These are phyloP conservation scores for Oligia strigilis DNA, from an alignment of 2,888 invertebrate species.

Conservation along the genomic window DNA sequence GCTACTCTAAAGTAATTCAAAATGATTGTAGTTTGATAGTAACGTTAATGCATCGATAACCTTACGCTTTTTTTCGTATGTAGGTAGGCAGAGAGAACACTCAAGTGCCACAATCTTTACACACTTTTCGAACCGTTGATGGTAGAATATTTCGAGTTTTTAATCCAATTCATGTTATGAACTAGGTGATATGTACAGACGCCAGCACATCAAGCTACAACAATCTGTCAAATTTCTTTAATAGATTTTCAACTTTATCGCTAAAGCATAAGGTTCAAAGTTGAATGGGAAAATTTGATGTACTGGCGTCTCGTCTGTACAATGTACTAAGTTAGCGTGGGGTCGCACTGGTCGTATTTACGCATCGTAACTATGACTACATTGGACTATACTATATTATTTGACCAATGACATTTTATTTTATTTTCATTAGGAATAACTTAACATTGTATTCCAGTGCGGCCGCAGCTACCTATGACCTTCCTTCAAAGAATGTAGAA, in stretches of 20 bases:
- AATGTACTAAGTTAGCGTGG: constrained; percentile 47
- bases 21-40: constrained; percentile 5
- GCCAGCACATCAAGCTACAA: no score
- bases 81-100: background rate
- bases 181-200: constrained; percentile 16
- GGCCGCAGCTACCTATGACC: constrained; percentile 26
- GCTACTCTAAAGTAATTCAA: background rate
- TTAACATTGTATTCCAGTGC: constrained; percentile 4
- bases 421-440: background rate
- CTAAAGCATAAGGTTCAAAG: no score
- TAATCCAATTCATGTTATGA: constrained; percentile 29
- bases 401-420: background rate
- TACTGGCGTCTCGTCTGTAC: constrained; percentile 22
- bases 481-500: constrained; percentile 43
- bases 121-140: background rate
- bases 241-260: no score
- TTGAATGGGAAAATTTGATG: no score
- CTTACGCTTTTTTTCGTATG: background rate
- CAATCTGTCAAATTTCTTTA: no score
- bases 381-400: background rate
- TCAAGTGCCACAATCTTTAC: background rate
- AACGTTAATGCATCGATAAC: background rate
- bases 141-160: constrained; percentile 7
- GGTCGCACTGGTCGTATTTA: constrained; percentile 6
- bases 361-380: background rate